Evolutionary conservation across 2,113 vertebrate species (phyloP).

Genomic region (Electrona antarctica): DNA sequence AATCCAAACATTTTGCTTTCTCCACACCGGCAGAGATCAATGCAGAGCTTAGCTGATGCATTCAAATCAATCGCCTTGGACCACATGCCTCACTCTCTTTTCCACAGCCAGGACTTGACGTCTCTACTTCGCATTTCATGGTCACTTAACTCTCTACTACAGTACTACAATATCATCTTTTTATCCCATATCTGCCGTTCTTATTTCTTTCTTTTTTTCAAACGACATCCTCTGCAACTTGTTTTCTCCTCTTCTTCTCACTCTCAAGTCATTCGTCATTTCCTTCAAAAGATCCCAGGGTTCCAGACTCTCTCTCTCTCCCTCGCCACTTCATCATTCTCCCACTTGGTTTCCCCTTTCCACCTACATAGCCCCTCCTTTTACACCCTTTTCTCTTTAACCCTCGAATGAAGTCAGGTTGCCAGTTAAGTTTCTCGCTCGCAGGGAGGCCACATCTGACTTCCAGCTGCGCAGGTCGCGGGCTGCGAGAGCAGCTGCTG

Average conservation of each 20-base stretch:
- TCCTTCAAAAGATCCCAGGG: background rate
- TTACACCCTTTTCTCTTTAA: conserved; percentile 35
- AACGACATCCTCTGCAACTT: background rate
- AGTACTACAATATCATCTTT: background rate
- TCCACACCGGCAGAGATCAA: conserved; percentile 71
- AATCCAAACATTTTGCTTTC: conserved; percentile 81
- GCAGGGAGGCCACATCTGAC: conserved; percentile 78
- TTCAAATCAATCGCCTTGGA: conserved; percentile 65
- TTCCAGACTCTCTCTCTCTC: background rate
- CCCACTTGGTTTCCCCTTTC: conserved; percentile 26
- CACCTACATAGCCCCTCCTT: conserved; percentile 7
- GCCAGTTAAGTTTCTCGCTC: conserved; percentile 75
- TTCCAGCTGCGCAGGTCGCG: conserved; percentile 78
- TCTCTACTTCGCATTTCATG: conserved; percentile 14
- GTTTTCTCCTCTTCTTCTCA: background rate
- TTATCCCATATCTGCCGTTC: background rate
- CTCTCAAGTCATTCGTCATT: background rate
- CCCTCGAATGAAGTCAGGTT: conserved; percentile 62
- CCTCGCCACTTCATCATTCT: background rate
- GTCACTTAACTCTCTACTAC: conserved; percentile 1
- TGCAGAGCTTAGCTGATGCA: conserved; percentile 66
- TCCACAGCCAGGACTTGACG: conserved; percentile 2
- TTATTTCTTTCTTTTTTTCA: background rate
- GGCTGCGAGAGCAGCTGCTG: conserved; percentile 74
- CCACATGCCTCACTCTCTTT: conserved; percentile 31